Evolutionary conservation across 2,888 invertebrate species (phyloP), one percentile per base, ranked within the genome.

Genomic region (Myathropa florea): DNA sequence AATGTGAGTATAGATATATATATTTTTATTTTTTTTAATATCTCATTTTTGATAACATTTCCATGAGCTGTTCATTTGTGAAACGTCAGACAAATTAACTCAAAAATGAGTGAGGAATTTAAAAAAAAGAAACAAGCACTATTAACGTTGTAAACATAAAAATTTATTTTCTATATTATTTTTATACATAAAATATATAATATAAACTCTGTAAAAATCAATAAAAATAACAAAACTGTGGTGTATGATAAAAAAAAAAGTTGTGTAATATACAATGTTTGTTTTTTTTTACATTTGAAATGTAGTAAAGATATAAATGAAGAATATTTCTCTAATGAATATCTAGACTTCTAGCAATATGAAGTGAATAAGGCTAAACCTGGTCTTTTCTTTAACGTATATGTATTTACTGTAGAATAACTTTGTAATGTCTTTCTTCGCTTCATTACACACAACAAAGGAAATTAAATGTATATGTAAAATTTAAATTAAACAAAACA

Each of bases 161-260:
- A 84, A 80, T 88, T 84, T 88, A 79, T 87, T 87, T 87, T 84
- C 76, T 83, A 67, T 72, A 77, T 83, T 80, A 65, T 55, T 57
- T 77, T 77, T 78, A 83, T 78, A 79, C 75, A 83, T 79, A 78
- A 68, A 76, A 83, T 73, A 83, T 83, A 83, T 75, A 81, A 73
- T 57, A 80, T 67, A 71, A 75, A 80, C 75, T 86, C 70, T 75
- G 64, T 83, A 59, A 75, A 59, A 83, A 76, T 82, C 78, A 76
- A 87, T 76, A 80, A 84, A 80, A 88, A 84, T 76, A 88, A 88
- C 80, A 84, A 84, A 79, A 76, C 71, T 83, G 71, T 80, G 84
- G 76, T 88, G 65, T 80, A 83, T 88, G 79, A 76, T 75, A 73
- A 79, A 75, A 77, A 72, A 53, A 71, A 59, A 59, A 77, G 28